phyloP scores from a whole-genome alignment of 2,797 vertebrate genomes.

The Eremophila alpestris region DNA sequence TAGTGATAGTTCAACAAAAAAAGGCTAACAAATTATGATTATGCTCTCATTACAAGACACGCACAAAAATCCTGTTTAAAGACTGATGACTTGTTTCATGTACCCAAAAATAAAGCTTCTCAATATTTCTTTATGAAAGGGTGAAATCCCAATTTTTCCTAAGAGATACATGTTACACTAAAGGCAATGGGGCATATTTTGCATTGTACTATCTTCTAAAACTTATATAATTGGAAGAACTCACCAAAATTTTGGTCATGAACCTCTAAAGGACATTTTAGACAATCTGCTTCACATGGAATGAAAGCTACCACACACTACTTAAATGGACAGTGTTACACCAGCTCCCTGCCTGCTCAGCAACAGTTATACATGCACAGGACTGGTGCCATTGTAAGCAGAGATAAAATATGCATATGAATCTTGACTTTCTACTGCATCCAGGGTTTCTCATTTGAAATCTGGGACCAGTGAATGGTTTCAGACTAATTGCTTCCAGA shows the following conservation, averaged over 20 bases:
- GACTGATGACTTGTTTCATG: conserved; percentile 29
- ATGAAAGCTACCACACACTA: background rate
- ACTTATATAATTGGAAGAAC: background rate
- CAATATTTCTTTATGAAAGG: background rate
- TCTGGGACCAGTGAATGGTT: background rate
- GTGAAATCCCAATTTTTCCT: background rate
- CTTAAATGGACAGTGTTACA: background rate
- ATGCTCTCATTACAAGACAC: conserved; percentile 1
- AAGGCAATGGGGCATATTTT: background rate
- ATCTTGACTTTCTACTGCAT: conserved; percentile 1
- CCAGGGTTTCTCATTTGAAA: background rate
- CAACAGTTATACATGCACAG: background rate
- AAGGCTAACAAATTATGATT: conserved; percentile 40
- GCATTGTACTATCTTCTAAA: background rate
- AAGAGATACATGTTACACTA: background rate
- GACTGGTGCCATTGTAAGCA: background rate
- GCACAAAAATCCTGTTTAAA: conserved; percentile 51
- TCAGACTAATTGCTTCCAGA: background rate
- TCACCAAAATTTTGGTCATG: background rate
- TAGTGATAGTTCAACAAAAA: conserved; percentile 43
- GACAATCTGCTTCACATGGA: background rate
- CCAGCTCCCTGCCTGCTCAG: background rate
- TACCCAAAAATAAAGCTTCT: conserved; percentile 12
- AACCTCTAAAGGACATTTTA: background rate
- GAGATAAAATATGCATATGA: background rate